Conservation (phyloP, 2,888 invertebrate species). For the Heliconius erato region DNA sequence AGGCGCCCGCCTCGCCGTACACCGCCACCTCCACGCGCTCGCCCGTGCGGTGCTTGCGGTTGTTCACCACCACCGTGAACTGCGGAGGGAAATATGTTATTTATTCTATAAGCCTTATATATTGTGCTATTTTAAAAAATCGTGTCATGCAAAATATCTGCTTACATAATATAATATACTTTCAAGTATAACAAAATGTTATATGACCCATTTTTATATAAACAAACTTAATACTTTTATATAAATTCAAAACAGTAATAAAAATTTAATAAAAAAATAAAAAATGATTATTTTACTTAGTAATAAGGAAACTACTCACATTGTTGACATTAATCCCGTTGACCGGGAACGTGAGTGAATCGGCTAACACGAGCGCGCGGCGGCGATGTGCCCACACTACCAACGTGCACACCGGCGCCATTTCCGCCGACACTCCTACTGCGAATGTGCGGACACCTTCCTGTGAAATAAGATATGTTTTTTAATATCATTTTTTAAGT, state of each 20-base stretch:
- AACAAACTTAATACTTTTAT: no score
- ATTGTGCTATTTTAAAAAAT: background rate
- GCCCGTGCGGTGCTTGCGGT: constrained; percentile 96
- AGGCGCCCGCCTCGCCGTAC: constrained; percentile 97
- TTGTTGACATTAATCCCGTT: constrained; percentile 97
- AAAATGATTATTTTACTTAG: background rate
- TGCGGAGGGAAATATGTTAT: constrained; percentile 58
- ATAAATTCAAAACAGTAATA: no score
- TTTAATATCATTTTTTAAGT: no score
- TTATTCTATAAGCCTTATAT: background rate
- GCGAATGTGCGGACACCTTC: constrained; percentile 92
- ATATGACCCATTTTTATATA: no score
- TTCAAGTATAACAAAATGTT: no score
- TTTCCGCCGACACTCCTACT: constrained; percentile 92
- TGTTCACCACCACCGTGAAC: constrained; percentile 95
- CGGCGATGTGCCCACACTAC: constrained; percentile 94
- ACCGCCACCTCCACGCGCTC: constrained; percentile 97
- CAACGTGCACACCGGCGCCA: constrained; percentile 96
- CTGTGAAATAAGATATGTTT: constrained; percentile 59
- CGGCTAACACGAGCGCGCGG: constrained; percentile 94
- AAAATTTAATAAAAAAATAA: background rate
- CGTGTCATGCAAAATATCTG: background rate
- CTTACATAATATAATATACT: no score
- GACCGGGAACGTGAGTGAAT: constrained; percentile 98
- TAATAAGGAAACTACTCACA: constrained; percentile 72